Evolutionary conservation across 2,888 invertebrate species (phyloP), one percentile per base, ranked within the genome.

Genomic region (Cheilosia scutellata): DNA sequence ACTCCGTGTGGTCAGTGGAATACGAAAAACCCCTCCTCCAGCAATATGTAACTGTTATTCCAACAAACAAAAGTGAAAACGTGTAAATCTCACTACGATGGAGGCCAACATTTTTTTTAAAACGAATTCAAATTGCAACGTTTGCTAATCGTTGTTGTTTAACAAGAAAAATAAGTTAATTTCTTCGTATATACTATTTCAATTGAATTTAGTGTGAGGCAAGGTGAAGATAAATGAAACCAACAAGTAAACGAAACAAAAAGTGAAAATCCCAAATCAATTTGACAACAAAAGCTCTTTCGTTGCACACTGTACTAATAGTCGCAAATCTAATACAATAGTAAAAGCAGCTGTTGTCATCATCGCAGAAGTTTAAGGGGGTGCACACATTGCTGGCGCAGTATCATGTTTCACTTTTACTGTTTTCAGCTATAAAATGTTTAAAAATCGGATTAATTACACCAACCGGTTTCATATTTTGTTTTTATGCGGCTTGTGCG

Each of bases 371-470:
- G 29, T 51, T 68, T 55, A n/a, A 63, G 74, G 63, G 74, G 37
- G 33, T 47, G 4, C 47, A 60, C 57, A 71, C 55, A 40, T 49
- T 70, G 70, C 25, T 16, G 25, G 1, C 25, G 37, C 58, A 66
- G 80, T 80, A 51, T 74, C 44, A 62, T 44, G 44, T 80, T 80
- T 74, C 80, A 80, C 66, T 74, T 74, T 80, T 74, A 80, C 74
- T 66, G 37, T 72, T 60, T 74, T 68, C 25, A n/a, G 53, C 20
- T 51, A 16, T 51, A 33, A 13, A 62, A 60, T 58, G 27, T 42
- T 74, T 47, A 62, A 60, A 51, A 71, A 11, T 58, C 33, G 49
- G 58, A 71, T 60, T 60, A 72, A 60, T 62, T 62, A 72, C 37
- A 37, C 37, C 37, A 37, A 37, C 62, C 29, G 53, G 60, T 16